Evolutionary conservation across 2,888 invertebrate genomes (phyloP), one percentile per base, ranked within the genome.

Genomic region (Exephanes ischioxanthus): DNA sequence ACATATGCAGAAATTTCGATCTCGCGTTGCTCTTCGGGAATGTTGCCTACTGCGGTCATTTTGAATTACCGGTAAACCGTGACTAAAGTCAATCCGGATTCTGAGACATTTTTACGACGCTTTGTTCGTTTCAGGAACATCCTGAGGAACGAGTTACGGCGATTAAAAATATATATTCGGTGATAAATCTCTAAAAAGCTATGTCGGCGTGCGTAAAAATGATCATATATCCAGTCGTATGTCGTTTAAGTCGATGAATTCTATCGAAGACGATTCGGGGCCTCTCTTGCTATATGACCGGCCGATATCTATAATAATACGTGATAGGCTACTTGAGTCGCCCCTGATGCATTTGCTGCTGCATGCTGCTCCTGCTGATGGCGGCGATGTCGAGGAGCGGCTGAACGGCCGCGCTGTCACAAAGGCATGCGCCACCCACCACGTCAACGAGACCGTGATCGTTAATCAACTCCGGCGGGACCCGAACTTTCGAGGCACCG

Each of bases 351-450:
- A 81, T 83, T 77, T 80, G 80, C 80, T 81, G 84, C 76, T 80
- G 83, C 80, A 72, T 73, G 81, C 79, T 79, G 76, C 80, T 77
- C 41, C 66, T 79, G 85, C 63, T 80, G 77, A 48, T 82, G 90
- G 93, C 93, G 93, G 93, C 93, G 91, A 92, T 93, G 93, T 92
- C 90, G 92, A 91, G 91, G 90, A 93, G 90, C 90, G 90, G 84
- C 90, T 91, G 91, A 91, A 91, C 92, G 92, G 92, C 90, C 91
- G 90, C 90, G 90, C 94, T 94, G 94, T 94, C 94, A 94, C 94
- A 94, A 93, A 94, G 92, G 94, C 94, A 94, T 94, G 94, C 93
- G 94, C 94, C 94, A 94, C 94, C 94, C 94, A 94, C 94, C 93
- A 91, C 92, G 94, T 91, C 90, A 92, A 90, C 92, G 91, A 90